Conservation (phyloP, 2,888 invertebrate genomes). For the Monochamus alternatus region DNA sequence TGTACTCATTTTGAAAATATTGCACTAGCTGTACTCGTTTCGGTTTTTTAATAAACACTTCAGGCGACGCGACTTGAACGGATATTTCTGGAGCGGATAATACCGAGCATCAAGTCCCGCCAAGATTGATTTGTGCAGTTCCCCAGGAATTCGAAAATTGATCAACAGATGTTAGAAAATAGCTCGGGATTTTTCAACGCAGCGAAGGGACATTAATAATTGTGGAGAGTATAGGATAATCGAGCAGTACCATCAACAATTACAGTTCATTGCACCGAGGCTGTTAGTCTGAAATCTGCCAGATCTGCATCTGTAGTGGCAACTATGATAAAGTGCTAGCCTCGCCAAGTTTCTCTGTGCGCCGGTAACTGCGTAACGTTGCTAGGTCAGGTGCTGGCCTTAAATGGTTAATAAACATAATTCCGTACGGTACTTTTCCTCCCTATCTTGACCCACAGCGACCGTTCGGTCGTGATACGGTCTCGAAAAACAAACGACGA, state of each 20-base stretch:
- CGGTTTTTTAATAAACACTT: background rate
- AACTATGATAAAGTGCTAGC: slow-evolving; percentile 63
- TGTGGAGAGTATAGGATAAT: slow-evolving; percentile 57
- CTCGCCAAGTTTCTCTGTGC: slow-evolving; percentile 49
- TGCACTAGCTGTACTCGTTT: background rate
- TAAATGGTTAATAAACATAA: slow-evolving; percentile 15
- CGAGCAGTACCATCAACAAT: slow-evolving; percentile 65
- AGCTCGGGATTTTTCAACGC: slow-evolving; percentile 54
- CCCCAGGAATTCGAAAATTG: slow-evolving; percentile 59
- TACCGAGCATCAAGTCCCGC: background rate
- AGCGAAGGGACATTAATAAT: slow-evolving; percentile 56
- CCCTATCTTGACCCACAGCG: background rate
- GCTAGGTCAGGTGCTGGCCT: slow-evolving; percentile 37
- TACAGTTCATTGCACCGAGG: slow-evolving; percentile 64
- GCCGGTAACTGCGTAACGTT: slow-evolving; percentile 52
- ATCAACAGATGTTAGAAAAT: slow-evolving; percentile 60
- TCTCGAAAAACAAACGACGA: background rate
- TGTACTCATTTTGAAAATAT: slow-evolving; percentile 1
- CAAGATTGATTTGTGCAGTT: slow-evolving; percentile 56
- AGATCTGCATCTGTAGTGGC: slow-evolving; percentile 64
- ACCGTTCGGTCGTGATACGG: background rate
- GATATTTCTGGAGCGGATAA: slow-evolving; percentile 9
- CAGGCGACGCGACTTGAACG: background rate
- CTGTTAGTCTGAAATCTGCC: slow-evolving; percentile 64
- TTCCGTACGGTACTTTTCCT: slow-evolving; percentile 3